Percentiles rank a stretch among this genome's conserved stretches.
These are phyloP conservation scores for Diadema setosum DNA, from an alignment of 35 echinoderm and acorn worm species.

Conservation along the genomic window DNA sequence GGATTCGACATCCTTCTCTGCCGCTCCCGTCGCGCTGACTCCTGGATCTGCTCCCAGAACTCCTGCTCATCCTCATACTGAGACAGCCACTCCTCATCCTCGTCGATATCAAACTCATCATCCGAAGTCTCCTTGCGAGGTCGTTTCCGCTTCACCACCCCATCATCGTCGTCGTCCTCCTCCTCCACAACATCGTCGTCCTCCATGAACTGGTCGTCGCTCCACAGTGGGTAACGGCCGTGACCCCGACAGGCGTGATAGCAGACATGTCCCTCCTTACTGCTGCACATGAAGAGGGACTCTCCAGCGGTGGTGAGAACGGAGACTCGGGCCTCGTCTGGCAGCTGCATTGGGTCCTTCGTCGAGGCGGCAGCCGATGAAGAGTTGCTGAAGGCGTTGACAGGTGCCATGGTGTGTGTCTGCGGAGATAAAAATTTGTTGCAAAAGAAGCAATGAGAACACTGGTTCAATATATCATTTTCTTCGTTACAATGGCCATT, in stretches of 20 bases:
- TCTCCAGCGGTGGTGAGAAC: not conserved
- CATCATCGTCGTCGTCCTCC: not conserved
- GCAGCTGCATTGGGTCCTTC: not conserved
- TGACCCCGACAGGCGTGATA: not conserved
- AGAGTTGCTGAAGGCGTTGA: not conserved
- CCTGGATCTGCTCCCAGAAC: not conserved
- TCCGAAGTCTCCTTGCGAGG: not conserved
- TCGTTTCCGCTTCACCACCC: not conserved
- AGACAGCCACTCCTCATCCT: not conserved
- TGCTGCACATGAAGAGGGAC: constrained; percentile 6
- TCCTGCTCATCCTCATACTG: not conserved
- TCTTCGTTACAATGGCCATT: no score
- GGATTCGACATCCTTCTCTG: not conserved
- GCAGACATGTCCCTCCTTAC: not conserved
- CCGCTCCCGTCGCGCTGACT: not conserved
- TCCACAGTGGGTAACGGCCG: not conserved
- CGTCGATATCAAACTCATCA: not conserved
- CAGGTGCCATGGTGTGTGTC: not conserved
- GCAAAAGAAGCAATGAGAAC: no score
- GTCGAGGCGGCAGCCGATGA: not conserved
- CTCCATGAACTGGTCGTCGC: not conserved
- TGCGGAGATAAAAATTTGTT: no score
- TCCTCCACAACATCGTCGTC: not conserved
- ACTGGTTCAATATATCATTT: no score
- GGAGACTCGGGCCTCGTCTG: not conserved